Base-by-base conservation (phyloP, 2,888 invertebrate species). In the Baronia brevicornis region DNA sequence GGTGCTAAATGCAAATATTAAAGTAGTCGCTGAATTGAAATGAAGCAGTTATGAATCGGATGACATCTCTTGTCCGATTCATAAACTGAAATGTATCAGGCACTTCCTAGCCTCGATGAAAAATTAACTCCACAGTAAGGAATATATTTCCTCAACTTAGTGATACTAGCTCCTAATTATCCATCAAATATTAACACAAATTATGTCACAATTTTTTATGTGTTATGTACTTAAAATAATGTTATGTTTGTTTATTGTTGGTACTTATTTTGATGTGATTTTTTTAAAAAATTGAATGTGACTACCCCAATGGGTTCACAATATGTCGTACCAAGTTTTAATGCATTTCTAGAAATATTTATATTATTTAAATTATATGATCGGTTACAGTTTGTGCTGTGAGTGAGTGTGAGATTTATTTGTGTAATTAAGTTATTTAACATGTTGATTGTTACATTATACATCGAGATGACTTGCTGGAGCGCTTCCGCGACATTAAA, bases 151-250 rank as follows among this genome's bases (percentile, higher is more conserved):
- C 79, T 80, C 70, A 66, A 67, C 71, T 78, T 82, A 84, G 84
- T 84, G 84, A 84, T 84, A 84, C 77, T 84, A 84, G 84, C 72
- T 79, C 69, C 79, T 84, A 84, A 80, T 78, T 72, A 41, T 68
- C 63, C 73, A 66, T 67, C 66, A 70, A 75, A 63, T 69, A 64
- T 65, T 67, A 72, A 78, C 78, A 77, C 79, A 80, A 79, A 73
- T 65, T 69, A 69, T 71, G 82, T 84, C 82, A 84, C 82, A 82
- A 82, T 59, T 69, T n/a, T 70, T 65, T 67, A 68, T 60, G 66
- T 72, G 63, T 46, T 70, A 64, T 60, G 59, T 74, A 70, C 61
- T 66, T 77, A 60, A 68, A 66, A 66, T 60, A 70, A 71, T 79
- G 74, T 82, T 82, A 78, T 75, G 73, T 80, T 79, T 79, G 75